Evolutionary conservation across 2,797 vertebrate species (phyloP).

Genomic region (Sciurus carolinensis): DNA sequence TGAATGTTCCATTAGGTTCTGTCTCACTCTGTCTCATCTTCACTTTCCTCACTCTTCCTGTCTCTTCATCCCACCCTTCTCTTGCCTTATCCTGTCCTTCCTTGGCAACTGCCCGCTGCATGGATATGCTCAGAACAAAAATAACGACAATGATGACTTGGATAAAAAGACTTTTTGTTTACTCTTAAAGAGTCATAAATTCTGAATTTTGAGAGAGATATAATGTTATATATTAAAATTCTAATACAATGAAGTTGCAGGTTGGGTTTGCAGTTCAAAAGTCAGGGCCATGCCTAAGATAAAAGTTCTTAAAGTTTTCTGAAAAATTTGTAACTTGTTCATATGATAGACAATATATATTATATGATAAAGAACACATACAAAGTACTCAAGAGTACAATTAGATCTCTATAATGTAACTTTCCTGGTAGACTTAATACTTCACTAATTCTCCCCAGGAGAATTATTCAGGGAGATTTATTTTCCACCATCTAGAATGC

Average conservation of each 20-base stretch:
- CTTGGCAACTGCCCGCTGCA: background rate
- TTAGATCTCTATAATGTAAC: background rate
- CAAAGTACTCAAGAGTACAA: slow-evolving; percentile 21
- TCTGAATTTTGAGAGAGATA: background rate
- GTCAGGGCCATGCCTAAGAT: background rate
- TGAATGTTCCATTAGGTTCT: background rate
- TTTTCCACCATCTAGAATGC: background rate
- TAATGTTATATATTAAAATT: slow-evolving; percentile 14
- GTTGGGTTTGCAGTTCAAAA: background rate
- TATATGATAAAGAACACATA: slow-evolving; percentile 42
- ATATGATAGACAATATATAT: slow-evolving; percentile 1
- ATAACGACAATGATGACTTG: background rate
- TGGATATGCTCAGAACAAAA: background rate
- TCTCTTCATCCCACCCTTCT: background rate
- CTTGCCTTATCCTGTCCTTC: background rate
- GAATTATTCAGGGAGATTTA: background rate
- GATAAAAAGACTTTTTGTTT: background rate
- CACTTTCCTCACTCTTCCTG: too few relatives aligned
- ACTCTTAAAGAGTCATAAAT: background rate
- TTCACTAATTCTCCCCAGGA: background rate
- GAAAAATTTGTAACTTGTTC: slow-evolving; percentile 36
- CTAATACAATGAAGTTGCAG: background rate
- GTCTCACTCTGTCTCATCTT: background rate
- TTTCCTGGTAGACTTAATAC: background rate
- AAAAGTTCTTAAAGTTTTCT: slow-evolving; percentile 29